These are phyloP conservation scores for Leucophenga varia DNA, from an alignment of 1,140 invertebrate genomes.

Conservation along the genomic window DNA sequence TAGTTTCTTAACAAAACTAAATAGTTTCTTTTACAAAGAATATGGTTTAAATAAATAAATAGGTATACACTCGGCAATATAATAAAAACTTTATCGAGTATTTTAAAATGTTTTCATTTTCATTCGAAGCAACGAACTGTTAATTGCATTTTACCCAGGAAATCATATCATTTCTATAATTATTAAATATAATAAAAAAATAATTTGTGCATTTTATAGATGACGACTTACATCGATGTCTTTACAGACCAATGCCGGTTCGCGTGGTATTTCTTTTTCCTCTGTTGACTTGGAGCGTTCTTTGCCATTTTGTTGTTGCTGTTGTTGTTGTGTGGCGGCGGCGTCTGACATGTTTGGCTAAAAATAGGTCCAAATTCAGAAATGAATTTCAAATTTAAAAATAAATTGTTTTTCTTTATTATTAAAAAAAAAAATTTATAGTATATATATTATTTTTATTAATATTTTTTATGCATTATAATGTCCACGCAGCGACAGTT, in stretches of 20 bases:
- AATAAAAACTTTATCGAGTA: no score
- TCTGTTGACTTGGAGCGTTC: constrained; percentile 59
- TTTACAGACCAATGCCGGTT: constrained; percentile 83
- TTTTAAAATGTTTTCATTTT: neutral
- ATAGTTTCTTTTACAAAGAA: no score
- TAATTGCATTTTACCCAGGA: no score
- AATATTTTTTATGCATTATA: no score
- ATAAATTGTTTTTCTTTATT: neutral
- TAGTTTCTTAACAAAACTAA: no score
- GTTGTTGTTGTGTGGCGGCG: constrained; percentile 35
- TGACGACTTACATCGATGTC: constrained; percentile 74
- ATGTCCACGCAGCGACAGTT: no score
- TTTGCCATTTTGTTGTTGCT: constrained; percentile 41
- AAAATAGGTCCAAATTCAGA: constrained; percentile 23
- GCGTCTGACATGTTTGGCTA: constrained; percentile 48
- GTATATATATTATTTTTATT: neutral
- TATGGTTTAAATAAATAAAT: no score
- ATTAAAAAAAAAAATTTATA: neutral
- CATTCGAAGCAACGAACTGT: no score
- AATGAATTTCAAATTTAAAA: no score
- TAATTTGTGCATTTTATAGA: no score
- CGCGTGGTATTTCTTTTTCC: constrained; percentile 70
- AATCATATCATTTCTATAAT: neutral
- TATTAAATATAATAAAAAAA: neutral
- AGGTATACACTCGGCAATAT: no score